Conservation (phyloP, 1,140 invertebrate species). For the Oncopeltus fasciatus region DNA sequence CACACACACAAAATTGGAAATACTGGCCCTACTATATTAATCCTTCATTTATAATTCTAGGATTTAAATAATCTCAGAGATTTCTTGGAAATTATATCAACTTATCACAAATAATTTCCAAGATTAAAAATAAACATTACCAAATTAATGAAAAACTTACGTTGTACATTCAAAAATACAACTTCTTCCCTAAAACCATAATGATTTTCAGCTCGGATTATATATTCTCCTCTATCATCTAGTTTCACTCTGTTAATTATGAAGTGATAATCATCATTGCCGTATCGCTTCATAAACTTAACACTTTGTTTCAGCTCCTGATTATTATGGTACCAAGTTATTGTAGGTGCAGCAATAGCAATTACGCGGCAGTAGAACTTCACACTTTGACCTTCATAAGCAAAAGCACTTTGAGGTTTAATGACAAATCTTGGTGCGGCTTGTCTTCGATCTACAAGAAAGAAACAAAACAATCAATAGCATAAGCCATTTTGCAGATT, state of each 20-base stretch:
- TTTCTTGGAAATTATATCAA: too few relatives aligned
- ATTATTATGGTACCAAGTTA: slow-evolving; percentile 91
- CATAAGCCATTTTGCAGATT: neutral
- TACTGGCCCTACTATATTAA: too few relatives aligned
- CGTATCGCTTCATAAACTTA: slow-evolving; percentile 98
- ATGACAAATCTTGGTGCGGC: slow-evolving; percentile 96
- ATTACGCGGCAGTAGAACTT: slow-evolving; percentile 95
- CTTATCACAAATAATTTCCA: too few relatives aligned
- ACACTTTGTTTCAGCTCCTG: slow-evolving; percentile 90
- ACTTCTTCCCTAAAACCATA: slow-evolving; percentile 93
- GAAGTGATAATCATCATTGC: slow-evolving; percentile 91
- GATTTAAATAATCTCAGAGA: too few relatives aligned
- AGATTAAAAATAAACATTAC: neutral
- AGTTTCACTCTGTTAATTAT: slow-evolving; percentile 90
- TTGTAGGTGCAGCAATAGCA: slow-evolving; percentile 79
- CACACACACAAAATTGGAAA: too few relatives aligned
- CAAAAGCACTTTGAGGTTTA: slow-evolving; percentile 84
- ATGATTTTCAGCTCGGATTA: slow-evolving; percentile 92
- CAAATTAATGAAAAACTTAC: slow-evolving; percentile 40
- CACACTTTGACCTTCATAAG: slow-evolving; percentile 91
- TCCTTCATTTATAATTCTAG: too few relatives aligned
- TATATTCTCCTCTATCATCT: slow-evolving; percentile 92
- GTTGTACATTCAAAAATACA: slow-evolving; percentile 94
- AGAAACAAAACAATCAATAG: neutral
- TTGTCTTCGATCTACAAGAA: slow-evolving; percentile 72